Evolutionary conservation across 2,113 vertebrate species (phyloP), one percentile per base, ranked within the genome.

Genomic region (Arizona elegans): DNA sequence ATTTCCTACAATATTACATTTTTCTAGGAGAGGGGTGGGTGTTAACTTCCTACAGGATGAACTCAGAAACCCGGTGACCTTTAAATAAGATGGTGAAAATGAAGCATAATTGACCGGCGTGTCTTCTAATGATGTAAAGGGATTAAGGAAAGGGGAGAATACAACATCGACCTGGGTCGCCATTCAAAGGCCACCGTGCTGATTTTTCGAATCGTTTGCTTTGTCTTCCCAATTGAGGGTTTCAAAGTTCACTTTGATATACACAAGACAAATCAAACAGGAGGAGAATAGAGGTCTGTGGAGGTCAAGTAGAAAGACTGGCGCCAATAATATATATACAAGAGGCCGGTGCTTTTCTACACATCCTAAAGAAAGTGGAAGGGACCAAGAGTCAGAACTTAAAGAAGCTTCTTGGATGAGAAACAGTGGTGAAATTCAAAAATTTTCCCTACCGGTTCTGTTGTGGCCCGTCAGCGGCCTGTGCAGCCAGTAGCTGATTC

Each of bases 41-140:
- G 47, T 6, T 50, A 50, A 50, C 47, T 50, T 50, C 47, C 47
- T 50, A 50, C 6, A 7, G 47, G 47, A 50, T 50, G 95, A 93
- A 90, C 96, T 94, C 94, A 93, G 95, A 55, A 97, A 96, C 95
- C 95, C 93, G 95, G 93, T 95, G 95, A 97, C 97, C 96, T 97
- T 97, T 97, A 95, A 96, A 97, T 97, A 95, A 92, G 90, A 96
- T 93, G 65, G 92, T 95, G 95, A 95, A 97, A 96, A 97, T 96
- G 94, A 94, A 93, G 88, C 90, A 94, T 96, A 97, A 97, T 95
- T 97, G 96, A 96, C 94, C 96, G 96, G 88, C 95, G 92, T 96
- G 95, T 94, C 95, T 96, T 91, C 93, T 97, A 97, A 97, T 96
- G 96, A 96, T 95, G 95, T 96, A 95, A 96, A 95, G 86, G 91